A percentile compares a stretch with the other conserved stretches of the same genome.
Evolutionary conservation across 1,140 invertebrate genomes (phyloP).

Genomic region (Amyelois transitella): DNA sequence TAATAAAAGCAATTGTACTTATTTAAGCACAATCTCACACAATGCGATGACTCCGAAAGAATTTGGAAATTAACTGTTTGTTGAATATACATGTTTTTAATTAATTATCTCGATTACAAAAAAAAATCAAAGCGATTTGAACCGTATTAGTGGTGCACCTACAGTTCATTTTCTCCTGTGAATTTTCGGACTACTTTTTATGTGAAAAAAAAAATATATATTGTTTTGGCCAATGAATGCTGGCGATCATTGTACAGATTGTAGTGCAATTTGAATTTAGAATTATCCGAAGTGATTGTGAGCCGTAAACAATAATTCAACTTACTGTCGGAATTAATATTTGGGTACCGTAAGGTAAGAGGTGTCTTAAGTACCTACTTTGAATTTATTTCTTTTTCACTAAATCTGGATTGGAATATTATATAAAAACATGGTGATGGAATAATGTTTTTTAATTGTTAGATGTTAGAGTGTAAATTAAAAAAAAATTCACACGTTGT

Average conservation of each 20-base stretch:
- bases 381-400: too few relatives aligned
- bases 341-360: constrained; percentile 31
- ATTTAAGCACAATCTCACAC: constrained; percentile 20
- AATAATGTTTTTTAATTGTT: too few relatives aligned
- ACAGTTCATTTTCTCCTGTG: constrained; percentile 22
- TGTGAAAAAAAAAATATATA: constrained; percentile 55
- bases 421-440: too few relatives aligned
- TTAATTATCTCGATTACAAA: constrained; percentile 62
- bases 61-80: constrained; percentile 54
- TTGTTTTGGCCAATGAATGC: constrained; percentile 59
- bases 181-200: constrained; percentile 28
- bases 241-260: constrained; percentile 54
- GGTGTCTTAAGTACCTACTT: too few relatives aligned
- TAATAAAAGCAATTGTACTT: constrained; percentile 21
- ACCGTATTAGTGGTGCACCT: constrained; percentile 13
- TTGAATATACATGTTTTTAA: constrained; percentile 59
- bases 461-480: too few relatives aligned
- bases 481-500: too few relatives aligned
- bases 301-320: constrained; percentile 53
- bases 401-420: too few relatives aligned
- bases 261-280: constrained; percentile 63
- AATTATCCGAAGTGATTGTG: constrained; percentile 38
- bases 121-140: constrained; percentile 18
- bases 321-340: constrained; percentile 51
- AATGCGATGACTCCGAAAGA: constrained; percentile 36